Percentiles rank a stretch among this genome's conserved stretches.
Conservation (phyloP, 1,140 invertebrate genomes). For the Armadillidium nasatum region DNA sequence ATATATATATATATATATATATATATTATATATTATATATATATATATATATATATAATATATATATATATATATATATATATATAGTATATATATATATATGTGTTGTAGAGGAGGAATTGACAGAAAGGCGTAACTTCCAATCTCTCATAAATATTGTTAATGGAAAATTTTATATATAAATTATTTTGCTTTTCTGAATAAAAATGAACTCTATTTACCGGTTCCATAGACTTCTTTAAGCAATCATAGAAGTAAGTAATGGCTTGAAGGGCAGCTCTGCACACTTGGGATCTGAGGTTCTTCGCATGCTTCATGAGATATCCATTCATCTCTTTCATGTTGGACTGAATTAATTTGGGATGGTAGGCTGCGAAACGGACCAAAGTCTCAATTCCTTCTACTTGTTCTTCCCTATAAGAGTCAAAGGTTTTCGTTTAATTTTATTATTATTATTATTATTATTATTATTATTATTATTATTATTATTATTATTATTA, state of each 20-base stretch:
- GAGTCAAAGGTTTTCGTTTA: too few species aligned
- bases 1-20: neutral
- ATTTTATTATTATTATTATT: too few species aligned
- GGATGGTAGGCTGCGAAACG: conserved; percentile 67
- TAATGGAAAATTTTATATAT: too few species aligned
- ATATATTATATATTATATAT: conserved; percentile 17
- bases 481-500: conserved; percentile 15
- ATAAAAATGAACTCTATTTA: too few species aligned
- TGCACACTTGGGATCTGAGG: conserved; percentile 81
- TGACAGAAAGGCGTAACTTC: too few species aligned
- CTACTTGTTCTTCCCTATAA: conserved; percentile 71
- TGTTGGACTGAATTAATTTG: conserved; percentile 58
- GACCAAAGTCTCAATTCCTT: conserved; percentile 67
- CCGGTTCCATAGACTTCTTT: conserved; percentile 67
- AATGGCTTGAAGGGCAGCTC: conserved; percentile 73
- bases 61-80: conserved; percentile 10
- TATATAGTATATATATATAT: too few species aligned
- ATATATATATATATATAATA: conserved; percentile 18
- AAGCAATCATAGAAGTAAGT: conserved; percentile 67
- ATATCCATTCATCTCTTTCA: conserved; percentile 62
- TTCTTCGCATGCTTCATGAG: conserved; percentile 73
- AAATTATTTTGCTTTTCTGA: too few species aligned
- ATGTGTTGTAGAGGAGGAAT: too few species aligned
- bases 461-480: conserved; percentile 15
- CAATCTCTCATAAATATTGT: too few species aligned